Evolutionary conservation across 2,113 vertebrate genomes (phyloP).

Genomic region (Forbesichthys papilliferus): DNA sequence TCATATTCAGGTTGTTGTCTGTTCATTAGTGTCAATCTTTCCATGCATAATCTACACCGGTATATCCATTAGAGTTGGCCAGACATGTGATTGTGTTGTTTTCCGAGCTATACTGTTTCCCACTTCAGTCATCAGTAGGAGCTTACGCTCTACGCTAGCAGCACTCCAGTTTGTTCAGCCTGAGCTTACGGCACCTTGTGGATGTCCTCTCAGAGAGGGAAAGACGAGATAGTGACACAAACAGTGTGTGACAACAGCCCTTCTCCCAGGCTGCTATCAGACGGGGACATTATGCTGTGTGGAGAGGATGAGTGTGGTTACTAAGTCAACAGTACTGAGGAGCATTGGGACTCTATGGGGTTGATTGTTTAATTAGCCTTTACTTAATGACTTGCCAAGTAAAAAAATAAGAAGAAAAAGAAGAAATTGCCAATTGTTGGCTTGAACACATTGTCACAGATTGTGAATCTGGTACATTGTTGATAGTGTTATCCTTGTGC

Average conservation of each 20-base stretch:
- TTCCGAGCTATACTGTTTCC: too few relatives aligned
- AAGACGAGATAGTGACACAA: slow-evolving; percentile 51
- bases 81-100: too few relatives aligned
- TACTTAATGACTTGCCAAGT: slow-evolving; percentile 61
- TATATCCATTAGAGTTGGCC: too few relatives aligned
- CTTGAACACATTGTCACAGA: slow-evolving; percentile 63
- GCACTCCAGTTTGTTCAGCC: slow-evolving; percentile 58
- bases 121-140: too few relatives aligned
- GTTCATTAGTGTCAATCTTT: too few relatives aligned
- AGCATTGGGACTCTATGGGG: slow-evolving; percentile 61
- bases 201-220: slow-evolving; percentile 62
- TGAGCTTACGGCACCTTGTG: slow-evolving; percentile 38
- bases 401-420: slow-evolving; percentile 28
- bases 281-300: slow-evolving; percentile 58
- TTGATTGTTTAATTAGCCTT: slow-evolving; percentile 80
- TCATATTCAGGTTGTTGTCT: too few relatives aligned
- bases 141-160: background rate
- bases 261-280: slow-evolving; percentile 60
- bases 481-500: slow-evolving; percentile 68
- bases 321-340: slow-evolving; percentile 72
- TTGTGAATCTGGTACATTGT: slow-evolving; percentile 65
- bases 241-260: slow-evolving; percentile 60
- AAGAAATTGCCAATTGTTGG: slow-evolving; percentile 45
- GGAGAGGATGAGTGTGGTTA: slow-evolving; percentile 68
- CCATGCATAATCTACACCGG: too few relatives aligned